Percentiles rank a stretch among this genome's conserved stretches.
phyloP scores from a whole-genome alignment of 2,113 vertebrate species.

The Eurystomus gularis region DNA sequence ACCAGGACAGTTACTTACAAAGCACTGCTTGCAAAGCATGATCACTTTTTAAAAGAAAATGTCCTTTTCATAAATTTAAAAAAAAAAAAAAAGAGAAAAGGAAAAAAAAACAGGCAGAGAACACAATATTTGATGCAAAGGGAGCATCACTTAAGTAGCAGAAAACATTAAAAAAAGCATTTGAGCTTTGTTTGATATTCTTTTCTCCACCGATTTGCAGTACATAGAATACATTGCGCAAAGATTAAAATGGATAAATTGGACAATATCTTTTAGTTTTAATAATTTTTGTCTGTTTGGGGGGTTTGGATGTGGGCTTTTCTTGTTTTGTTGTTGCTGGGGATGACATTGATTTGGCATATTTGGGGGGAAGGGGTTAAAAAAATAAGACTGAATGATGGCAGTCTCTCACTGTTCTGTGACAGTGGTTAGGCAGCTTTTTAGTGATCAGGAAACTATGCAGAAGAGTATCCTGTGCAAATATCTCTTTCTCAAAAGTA shows the following conservation, averaged over 20 bases:
- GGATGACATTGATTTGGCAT: accelerated
- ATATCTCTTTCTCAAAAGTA: background rate
- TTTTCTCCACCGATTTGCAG: background rate
- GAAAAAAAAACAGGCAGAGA: no score
- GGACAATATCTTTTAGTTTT: background rate
- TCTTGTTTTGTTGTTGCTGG: background rate
- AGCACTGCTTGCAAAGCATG: background rate
- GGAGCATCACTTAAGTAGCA: background rate
- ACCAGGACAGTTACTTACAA: no score
- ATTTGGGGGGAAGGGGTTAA: no score
- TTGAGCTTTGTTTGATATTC: background rate
- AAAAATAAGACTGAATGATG: background rate
- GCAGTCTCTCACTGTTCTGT: background rate
- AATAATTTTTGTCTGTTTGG: background rate
- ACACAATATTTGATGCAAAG: no score
- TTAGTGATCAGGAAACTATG: background rate
- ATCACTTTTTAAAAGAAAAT: background rate
- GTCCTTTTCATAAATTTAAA: background rate
- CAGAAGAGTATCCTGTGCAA: background rate
- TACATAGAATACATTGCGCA: background rate
- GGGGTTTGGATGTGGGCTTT: background rate
- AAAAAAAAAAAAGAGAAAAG: background rate
- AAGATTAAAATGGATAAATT: background rate
- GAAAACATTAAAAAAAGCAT: background rate
- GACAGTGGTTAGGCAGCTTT: background rate